Evolutionary conservation across 2,113 vertebrate species (phyloP).

Genomic region (Lasiurus borealis): DNA sequence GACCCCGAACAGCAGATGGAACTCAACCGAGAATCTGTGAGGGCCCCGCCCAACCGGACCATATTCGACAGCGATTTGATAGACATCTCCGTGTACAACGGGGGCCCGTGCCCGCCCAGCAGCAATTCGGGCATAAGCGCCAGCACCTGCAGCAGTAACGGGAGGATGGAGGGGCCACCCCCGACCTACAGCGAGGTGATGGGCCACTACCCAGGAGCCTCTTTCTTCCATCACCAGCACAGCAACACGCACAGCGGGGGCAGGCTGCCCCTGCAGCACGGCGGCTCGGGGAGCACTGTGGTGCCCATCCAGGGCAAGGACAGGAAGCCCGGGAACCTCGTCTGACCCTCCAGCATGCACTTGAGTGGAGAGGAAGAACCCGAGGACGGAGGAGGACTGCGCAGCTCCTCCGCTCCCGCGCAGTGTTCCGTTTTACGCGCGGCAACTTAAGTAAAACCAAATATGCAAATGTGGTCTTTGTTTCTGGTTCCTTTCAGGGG

Average conservation of each 20-base stretch:
- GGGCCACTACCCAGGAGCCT: conserved; percentile 93
- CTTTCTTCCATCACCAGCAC: conserved; percentile 97
- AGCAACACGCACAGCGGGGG: conserved; percentile 91
- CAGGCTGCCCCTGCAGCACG: conserved; percentile 92
- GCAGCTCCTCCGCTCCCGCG: conserved; percentile 79
- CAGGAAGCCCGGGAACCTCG: conserved; percentile 91
- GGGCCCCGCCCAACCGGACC: conserved; percentile 98
- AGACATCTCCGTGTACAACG: conserved; percentile 91
- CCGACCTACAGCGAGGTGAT: conserved; percentile 98
- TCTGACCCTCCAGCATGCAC: conserved; percentile 83
- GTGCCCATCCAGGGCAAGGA: conserved; percentile 93
- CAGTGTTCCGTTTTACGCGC: conserved; percentile 85
- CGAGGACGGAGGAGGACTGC: conserved; percentile 60
- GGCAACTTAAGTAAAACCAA: conserved; percentile 88
- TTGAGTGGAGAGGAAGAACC: conserved; percentile 70
- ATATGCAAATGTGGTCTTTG: conserved; percentile 85
- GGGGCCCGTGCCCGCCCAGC: conserved; percentile 96
- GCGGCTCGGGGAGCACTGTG: conserved; percentile 93
- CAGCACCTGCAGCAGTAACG: conserved; percentile 93
- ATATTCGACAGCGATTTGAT: conserved; percentile 98
- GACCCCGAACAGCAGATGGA: conserved; percentile 99
- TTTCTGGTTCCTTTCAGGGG: conserved; percentile 89
- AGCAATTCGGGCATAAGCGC: conserved; percentile 97
- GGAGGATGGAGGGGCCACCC: conserved; percentile 95
- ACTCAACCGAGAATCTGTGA: conserved; percentile 97